phyloP scores from a whole-genome alignment of 2,888 invertebrate genomes.

The Philopedon plagiatum region DNA sequence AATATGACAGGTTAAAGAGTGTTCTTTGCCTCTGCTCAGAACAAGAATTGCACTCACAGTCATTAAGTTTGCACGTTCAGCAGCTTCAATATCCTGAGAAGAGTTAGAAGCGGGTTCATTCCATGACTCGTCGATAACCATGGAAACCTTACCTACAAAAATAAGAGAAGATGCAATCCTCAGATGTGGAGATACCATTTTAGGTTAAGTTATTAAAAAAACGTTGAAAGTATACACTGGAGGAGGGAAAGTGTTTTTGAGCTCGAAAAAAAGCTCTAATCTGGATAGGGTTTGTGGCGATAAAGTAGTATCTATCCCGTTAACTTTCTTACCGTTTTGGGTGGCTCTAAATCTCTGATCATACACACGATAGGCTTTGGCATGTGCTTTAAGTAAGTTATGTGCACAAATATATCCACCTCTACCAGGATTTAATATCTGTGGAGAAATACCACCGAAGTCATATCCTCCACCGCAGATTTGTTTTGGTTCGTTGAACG shows the following conservation, averaged over 20 bases:
- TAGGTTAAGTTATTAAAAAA: no score
- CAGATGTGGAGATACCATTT: not conserved
- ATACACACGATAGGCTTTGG: constrained; percentile 65
- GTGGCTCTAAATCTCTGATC: constrained; percentile 62
- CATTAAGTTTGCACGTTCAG: constrained; percentile 71
- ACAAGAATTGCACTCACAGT: constrained; percentile 68
- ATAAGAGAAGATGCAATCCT: not conserved
- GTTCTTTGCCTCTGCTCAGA: no score
- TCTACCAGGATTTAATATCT: constrained; percentile 66
- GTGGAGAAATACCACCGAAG: constrained; percentile 67
- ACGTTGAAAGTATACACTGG: no score
- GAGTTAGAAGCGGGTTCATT: constrained; percentile 74
- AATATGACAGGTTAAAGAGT: no score
- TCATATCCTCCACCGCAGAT: constrained; percentile 48
- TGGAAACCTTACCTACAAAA: constrained; percentile 52
- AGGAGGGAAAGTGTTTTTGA: not conserved
- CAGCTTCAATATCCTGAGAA: constrained; percentile 74
- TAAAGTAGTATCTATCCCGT: not conserved
- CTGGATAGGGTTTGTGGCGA: no score
- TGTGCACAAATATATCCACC: constrained; percentile 76
- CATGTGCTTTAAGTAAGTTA: constrained; percentile 67
- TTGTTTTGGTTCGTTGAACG: constrained; percentile 56
- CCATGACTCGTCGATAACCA: constrained; percentile 76
- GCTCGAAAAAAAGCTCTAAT: not conserved
- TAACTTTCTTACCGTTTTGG: constrained; percentile 57